Evolutionary conservation across 2,797 vertebrate genomes (phyloP).

Genomic region (Sphenopsis melanotis): DNA sequence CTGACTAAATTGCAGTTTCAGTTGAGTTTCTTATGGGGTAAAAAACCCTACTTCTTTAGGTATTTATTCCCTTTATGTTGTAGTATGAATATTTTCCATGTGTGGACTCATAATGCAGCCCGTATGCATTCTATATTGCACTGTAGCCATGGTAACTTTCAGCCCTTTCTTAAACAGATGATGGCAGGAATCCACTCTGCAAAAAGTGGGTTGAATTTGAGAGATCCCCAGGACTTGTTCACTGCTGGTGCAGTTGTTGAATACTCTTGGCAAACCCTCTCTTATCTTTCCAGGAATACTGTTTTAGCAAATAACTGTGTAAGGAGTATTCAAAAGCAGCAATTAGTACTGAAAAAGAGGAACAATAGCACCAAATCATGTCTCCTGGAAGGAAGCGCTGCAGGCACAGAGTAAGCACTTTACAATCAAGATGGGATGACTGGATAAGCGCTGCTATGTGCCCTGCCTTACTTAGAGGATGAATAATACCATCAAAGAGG

Average conservation of each 20-base stretch:
- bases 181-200: neutral
- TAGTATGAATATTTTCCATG: constrained; percentile 2
- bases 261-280: neutral
- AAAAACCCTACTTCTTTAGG: neutral
- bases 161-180: neutral
- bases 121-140: neutral
- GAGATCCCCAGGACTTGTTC: neutral
- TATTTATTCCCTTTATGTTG: neutral
- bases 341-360: neutral
- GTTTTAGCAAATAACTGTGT: neutral
- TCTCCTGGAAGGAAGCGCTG: neutral
- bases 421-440: neutral
- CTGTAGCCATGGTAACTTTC: constrained; percentile 11
- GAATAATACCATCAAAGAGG: neutral
- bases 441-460: accelerated
- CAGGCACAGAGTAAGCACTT: neutral
- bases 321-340: neutral
- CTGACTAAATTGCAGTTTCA: neutral
- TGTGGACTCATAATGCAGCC: constrained; percentile 20
- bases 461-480: neutral
- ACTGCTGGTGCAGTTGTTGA: neutral
- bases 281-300: neutral
- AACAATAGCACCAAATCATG: neutral
- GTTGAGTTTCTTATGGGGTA: neutral
- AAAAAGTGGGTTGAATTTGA: neutral